Evolutionary conservation across 2,888 invertebrate species (phyloP).

Genomic region (Nomada lathburiana): DNA sequence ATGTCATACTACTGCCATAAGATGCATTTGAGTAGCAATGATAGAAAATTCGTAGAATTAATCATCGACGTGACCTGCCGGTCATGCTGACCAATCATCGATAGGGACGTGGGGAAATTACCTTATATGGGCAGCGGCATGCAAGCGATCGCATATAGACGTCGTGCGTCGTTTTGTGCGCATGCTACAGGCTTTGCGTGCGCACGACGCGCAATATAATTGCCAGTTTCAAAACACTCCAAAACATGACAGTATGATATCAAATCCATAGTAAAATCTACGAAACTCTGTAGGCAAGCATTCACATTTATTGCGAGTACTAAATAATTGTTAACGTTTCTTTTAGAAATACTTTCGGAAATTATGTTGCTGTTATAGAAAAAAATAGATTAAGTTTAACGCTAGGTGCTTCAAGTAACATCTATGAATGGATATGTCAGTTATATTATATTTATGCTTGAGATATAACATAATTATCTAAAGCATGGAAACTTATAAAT

Average conservation of each 20-base stretch:
- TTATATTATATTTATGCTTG: constrained; percentile 5
- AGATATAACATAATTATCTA: constrained; percentile 4
- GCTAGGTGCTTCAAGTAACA: not conserved
- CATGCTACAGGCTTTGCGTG: constrained; percentile 58
- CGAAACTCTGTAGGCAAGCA: constrained; percentile 7
- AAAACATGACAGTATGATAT: constrained; percentile 4
- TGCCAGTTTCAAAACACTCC: constrained; percentile 35
- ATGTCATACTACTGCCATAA: not conserved
- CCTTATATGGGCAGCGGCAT: constrained; percentile 84
- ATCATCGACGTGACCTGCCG: constrained; percentile 77
- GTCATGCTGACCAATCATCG: constrained; percentile 82
- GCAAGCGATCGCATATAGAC: constrained; percentile 67
- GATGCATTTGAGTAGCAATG: constrained; percentile 34
- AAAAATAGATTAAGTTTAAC: not conserved
- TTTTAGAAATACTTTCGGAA: not conserved
- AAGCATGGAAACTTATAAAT: constrained; percentile 21
- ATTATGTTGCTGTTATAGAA: not conserved
- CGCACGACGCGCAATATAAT: constrained; percentile 53
- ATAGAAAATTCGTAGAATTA: constrained; percentile 66
- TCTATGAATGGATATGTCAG: not conserved
- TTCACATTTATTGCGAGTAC: not conserved
- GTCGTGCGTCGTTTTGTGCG: constrained; percentile 66
- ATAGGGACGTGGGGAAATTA: constrained; percentile 84
- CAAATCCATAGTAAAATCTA: not conserved
- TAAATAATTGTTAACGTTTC: not conserved